Evolutionary conservation across 1,140 invertebrate genomes (phyloP).

Genomic region (Leptopilina clavipes): DNA sequence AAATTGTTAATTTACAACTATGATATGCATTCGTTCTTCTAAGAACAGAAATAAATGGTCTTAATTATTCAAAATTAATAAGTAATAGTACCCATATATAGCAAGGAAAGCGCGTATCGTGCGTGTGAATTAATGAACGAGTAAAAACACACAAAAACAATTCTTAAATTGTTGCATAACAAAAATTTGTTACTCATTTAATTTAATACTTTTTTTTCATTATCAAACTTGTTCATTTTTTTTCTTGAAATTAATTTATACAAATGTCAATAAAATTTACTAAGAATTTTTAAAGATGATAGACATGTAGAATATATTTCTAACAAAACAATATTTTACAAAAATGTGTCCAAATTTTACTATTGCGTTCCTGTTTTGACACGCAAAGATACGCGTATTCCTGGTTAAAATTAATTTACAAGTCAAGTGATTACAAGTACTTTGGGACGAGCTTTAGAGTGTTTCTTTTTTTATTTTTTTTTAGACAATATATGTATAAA

Average conservation of each 20-base stretch:
- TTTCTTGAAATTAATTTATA: no score
- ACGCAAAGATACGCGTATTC: conserved; percentile 29
- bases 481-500: conserved; percentile 45
- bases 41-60: conserved; percentile 78
- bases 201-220: neutral
- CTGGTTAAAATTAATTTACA: conserved; percentile 17
- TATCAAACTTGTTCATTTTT: no score
- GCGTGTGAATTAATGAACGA: conserved; percentile 10
- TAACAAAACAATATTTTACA: neutral
- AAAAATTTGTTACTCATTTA: neutral
- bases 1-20: conserved; percentile 83
- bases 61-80: conserved; percentile 39
- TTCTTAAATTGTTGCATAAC: neutral
- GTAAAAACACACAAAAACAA: neutral
- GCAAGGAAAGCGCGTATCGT: conserved; percentile 21
- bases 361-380: neutral
- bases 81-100: conserved; percentile 25
- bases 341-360: neutral
- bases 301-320: no score
- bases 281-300: no score
- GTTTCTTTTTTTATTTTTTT: neutral
- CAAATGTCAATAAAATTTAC: no score
- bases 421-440: conserved; percentile 36
- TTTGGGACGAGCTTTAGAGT: conserved; percentile 43
- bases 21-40: conserved; percentile 90